phyloP scores from a whole-genome alignment of 2,113 vertebrate species.

The Serinus canaria region DNA sequence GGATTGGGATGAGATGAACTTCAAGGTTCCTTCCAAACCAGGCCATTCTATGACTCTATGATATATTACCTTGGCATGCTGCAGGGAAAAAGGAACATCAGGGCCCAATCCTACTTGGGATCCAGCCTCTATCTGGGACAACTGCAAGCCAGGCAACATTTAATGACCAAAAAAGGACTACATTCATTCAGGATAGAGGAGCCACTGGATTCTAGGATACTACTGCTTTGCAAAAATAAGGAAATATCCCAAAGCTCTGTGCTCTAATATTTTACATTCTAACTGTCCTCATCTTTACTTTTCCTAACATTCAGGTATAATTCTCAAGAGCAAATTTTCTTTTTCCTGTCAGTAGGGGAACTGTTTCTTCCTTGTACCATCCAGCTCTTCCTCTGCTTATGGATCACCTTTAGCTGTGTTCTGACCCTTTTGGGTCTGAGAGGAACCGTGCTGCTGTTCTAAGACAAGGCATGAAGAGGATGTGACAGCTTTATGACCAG shows the following conservation, averaged over 20 bases:
- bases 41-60: background rate
- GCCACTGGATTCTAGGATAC: too few species aligned
- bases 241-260: fast-evolving
- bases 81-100: background rate
- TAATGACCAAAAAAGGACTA: background rate
- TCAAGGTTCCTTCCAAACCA: background rate
- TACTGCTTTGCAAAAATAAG: background rate
- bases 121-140: background rate
- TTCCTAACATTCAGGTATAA: background rate
- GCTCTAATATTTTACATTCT: background rate
- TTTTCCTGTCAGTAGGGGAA: background rate
- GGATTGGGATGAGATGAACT: background rate
- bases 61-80: background rate
- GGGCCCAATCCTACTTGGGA: background rate
- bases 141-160: background rate
- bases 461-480: background rate
- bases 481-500: slow-evolving; percentile 26
- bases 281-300: background rate
- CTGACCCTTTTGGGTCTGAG: background rate
- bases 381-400: background rate
- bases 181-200: background rate
- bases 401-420: background rate
- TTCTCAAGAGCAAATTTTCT: background rate
- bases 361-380: background rate
- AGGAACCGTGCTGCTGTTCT: background rate